Percentiles rank a stretch among this genome's conserved stretches.
Evolutionary conservation across 1,140 invertebrate species (phyloP).

Genomic region (Diorhabda carinulata): DNA sequence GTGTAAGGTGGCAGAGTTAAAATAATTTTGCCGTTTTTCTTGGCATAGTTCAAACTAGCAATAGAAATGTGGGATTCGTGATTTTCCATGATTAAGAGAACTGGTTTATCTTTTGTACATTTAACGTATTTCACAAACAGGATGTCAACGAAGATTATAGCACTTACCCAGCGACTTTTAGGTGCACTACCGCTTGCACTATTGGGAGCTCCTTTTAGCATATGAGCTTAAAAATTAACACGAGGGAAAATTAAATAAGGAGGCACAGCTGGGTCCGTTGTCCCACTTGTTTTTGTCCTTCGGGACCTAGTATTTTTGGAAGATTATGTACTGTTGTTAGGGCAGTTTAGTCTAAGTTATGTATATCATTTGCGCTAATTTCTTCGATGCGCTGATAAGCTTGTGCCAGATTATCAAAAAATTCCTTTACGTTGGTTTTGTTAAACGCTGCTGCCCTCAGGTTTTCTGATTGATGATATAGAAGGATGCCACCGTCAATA

Average conservation of each 20-base stretch:
- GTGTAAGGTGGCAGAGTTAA: constrained; percentile 43
- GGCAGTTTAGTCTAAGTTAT: constrained; percentile 49
- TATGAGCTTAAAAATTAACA: constrained; percentile 36
- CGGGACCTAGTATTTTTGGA: constrained; percentile 45
- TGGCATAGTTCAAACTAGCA: constrained; percentile 29
- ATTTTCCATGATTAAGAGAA: constrained; percentile 23
- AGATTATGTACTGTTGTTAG: constrained; percentile 49
- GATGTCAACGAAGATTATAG: constrained; percentile 19
- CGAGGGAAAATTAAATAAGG: constrained; percentile 44
- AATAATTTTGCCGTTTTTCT: constrained; percentile 41
- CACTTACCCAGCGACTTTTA: constrained; percentile 24
- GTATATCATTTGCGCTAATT: constrained; percentile 42
- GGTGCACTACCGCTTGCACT: constrained; percentile 27
- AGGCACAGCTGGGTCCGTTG: constrained; percentile 40
- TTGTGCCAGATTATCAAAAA: constrained; percentile 24
- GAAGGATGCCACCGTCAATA: neutral
- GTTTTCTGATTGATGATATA: neutral
- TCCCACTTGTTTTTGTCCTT: constrained; percentile 45
- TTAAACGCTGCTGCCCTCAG: constrained; percentile 12
- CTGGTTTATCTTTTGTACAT: constrained; percentile 15
- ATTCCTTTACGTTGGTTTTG: neutral
- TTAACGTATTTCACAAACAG: constrained; percentile 21
- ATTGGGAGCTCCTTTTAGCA: constrained; percentile 38
- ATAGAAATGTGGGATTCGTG: constrained; percentile 27
- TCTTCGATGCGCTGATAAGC: constrained; percentile 31